Evolutionary conservation across 37 sponge, comb jelly and placozoan species (phyloP), one percentile per base, ranked within the genome.

Genomic region (Halichondria panicea): DNA sequence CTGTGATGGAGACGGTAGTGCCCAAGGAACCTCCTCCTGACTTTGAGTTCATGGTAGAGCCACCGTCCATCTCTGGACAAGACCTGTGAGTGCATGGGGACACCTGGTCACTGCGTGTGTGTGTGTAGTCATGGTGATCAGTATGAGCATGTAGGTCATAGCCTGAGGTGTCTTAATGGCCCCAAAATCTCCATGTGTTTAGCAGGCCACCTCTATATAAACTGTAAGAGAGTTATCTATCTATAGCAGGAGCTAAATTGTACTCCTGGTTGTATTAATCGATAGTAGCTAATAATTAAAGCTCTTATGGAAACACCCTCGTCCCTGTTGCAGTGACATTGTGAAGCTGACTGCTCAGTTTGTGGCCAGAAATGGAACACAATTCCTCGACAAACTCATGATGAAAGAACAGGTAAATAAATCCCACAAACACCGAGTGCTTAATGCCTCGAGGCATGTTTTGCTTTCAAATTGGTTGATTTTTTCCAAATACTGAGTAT

Each of bases 301-400:
- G 15, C 53, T 50, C 15, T 50, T 12, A 50, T 12, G 53, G 15
- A 50, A 50, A n/a, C n/a, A n/a, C n/a, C n/a, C n/a, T n/a, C n/a
- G n/a, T n/a, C 42, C 34, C 25, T 54, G 8, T 24, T 27, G 40
- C 67, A 95, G 96, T 25, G 95, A 94, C 74, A 80, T 94, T 28
- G 93, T 97, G 58, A 94, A 94, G 81, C 85, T 97, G 81, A 97
- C 98, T 13, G 98, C 98, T 22, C 92, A 85, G 92, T 97, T 94
- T 85, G 95, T 94, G 12, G 98, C 98, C 15, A 79, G 83, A 39
- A 94, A 97, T 80, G 98, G 98, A 22, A 72, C 93, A 22, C 63
- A 75, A 39, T 97, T 97, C 71, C 81, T 97, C 55, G 91, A 91
- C 65, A 94, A 85, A 42, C 85, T 97, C 53, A 94, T 94, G 87